phyloP scores from a whole-genome alignment of 1,140 invertebrate species.

The Ceratitis capitata region DNA sequence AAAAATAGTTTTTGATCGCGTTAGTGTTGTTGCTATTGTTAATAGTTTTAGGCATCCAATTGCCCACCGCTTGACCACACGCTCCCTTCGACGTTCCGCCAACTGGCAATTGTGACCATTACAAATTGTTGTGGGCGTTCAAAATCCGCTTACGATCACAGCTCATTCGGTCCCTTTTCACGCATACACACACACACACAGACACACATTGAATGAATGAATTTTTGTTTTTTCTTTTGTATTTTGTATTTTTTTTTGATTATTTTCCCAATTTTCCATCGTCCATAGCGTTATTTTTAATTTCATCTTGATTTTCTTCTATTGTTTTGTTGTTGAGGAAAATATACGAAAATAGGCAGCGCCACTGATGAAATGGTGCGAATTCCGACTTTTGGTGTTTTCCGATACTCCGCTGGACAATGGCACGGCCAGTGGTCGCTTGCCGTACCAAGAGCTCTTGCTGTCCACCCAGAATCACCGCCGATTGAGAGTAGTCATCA shows the following conservation, averaged over 20 bases:
- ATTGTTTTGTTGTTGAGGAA: slow-evolving; percentile 3
- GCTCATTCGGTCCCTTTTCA: not conserved
- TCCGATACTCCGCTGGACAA: not conserved
- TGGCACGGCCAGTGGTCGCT: slow-evolving; percentile 5
- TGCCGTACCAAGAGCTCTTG: not conserved
- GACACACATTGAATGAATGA: not conserved
- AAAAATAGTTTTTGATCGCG: not conserved
- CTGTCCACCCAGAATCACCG: not conserved
- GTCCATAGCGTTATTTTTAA: slow-evolving; percentile 14
- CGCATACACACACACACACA: not conserved
- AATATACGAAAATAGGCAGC: not conserved
- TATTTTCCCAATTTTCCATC: not conserved
- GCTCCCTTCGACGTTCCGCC: too few species aligned
- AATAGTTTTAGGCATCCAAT: not conserved
- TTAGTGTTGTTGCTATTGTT: not conserved
- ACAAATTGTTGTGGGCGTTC: slow-evolving; percentile 65
- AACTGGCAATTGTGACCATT: slow-evolving; percentile 47
- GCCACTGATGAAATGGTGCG: not conserved
- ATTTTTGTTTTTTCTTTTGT: not conserved
- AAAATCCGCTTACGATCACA: slow-evolving; percentile 59
- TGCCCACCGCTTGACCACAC: slow-evolving; percentile 13
- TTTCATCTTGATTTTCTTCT: slow-evolving; percentile 28
- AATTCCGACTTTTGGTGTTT: not conserved
- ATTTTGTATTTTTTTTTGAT: not conserved
- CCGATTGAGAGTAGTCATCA: not conserved